These are phyloP conservation scores for Andricus curvator DNA, from an alignment of 2,888 invertebrate species.

Conservation along the genomic window DNA sequence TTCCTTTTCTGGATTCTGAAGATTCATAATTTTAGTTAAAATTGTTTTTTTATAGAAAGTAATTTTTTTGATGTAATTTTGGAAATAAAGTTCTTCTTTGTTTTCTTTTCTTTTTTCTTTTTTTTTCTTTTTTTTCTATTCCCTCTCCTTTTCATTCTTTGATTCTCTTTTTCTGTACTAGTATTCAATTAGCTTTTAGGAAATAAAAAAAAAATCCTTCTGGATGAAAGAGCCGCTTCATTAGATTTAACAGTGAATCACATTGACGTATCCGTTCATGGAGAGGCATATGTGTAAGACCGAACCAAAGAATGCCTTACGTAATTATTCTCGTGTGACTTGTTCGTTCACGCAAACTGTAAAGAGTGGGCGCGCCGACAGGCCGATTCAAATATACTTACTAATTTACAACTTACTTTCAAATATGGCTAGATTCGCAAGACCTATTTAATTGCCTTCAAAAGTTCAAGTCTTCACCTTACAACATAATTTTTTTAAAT, in stretches of 20 bases:
- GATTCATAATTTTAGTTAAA: too few relatives aligned
- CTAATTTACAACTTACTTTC: slow-evolving; percentile 38
- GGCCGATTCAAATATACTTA: slow-evolving; percentile 50
- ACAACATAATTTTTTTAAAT: not conserved
- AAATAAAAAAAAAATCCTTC: slow-evolving; percentile 44
- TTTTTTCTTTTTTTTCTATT: too few relatives aligned
- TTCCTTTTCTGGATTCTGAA: too few relatives aligned
- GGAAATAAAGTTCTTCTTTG: too few relatives aligned
- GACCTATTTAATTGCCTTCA: not conserved
- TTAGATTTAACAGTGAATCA: slow-evolving; percentile 64
- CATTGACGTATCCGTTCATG: slow-evolving; percentile 56
- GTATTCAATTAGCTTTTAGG: not conserved
- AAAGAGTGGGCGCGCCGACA: slow-evolving; percentile 53
- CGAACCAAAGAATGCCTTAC: slow-evolving; percentile 56
- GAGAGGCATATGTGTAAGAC: slow-evolving; percentile 59
- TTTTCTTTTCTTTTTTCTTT: too few relatives aligned
- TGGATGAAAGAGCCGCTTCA: slow-evolving; percentile 58
- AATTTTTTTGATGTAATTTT: too few relatives aligned
- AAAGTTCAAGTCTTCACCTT: not conserved
- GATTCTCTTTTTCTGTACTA: too few relatives aligned
- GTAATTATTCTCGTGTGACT: slow-evolving; percentile 53
- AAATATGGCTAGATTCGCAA: slow-evolving; percentile 11
- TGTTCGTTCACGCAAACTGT: slow-evolving; percentile 49
- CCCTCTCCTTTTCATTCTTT: too few relatives aligned
- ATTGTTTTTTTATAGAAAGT: too few relatives aligned